These are phyloP conservation scores for Istiophorus platypterus DNA, from an alignment of 2,113 vertebrate genomes.

Conservation along the genomic window DNA sequence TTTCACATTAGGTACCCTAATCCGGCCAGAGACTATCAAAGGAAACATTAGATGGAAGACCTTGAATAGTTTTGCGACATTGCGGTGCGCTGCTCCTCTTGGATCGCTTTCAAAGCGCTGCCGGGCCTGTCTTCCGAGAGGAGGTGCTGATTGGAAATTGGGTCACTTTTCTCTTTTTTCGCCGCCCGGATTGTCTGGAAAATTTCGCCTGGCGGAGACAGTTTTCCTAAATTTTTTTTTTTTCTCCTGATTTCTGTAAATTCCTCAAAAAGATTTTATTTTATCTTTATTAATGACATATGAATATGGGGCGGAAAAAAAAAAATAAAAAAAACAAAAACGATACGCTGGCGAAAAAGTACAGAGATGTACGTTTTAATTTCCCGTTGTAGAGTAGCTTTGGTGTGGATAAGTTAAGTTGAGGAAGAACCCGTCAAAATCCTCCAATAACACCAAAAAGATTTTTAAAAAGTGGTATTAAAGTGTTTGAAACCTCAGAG, in stretches of 20 bases:
- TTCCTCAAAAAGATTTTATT: not conserved
- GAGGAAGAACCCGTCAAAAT: not conserved
- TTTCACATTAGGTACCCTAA: constrained; percentile 70
- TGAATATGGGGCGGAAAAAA: not conserved
- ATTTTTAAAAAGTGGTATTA: not conserved
- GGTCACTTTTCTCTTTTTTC: not conserved
- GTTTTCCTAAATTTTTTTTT: not conserved
- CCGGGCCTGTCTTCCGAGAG: constrained; percentile 23
- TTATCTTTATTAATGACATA: not conserved
- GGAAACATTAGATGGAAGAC: constrained; percentile 71
- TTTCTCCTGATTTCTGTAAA: not conserved
- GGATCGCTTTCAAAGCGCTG: constrained; percentile 60
- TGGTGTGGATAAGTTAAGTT: not conserved
- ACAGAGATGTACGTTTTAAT: not conserved
- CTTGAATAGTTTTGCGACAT: constrained; percentile 70
- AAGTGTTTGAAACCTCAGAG: constrained; percentile 37
- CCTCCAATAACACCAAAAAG: not conserved
- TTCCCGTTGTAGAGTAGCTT: not conserved
- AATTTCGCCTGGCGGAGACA: not conserved
- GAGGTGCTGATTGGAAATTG: constrained; percentile 33
- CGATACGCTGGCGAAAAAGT: not conserved
- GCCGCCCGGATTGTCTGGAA: not conserved
- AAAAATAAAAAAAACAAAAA: not conserved
- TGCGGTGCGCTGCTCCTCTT: constrained; percentile 48
- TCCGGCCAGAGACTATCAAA: constrained; percentile 70